Conservation (phyloP, 2,113 vertebrate genomes). For the Datnioides undecimradiatus region DNA sequence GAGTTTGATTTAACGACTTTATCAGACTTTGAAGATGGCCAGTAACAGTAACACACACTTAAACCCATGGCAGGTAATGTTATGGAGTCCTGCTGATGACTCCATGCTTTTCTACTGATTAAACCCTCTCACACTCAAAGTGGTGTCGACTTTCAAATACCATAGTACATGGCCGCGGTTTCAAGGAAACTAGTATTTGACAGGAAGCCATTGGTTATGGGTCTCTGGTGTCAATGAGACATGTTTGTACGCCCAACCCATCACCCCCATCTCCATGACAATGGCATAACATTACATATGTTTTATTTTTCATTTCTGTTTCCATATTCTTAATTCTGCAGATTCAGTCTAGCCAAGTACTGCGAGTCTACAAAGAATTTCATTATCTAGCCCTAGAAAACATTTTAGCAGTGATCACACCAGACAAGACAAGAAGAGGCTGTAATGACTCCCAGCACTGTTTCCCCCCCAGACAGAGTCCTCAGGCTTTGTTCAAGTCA, state of each 20-base stretch:
- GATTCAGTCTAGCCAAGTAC: neutral
- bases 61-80: neutral
- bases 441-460: slow-evolving; percentile 27
- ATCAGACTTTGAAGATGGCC: too few species aligned
- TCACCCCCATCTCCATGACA: neutral
- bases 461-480: slow-evolving; percentile 9
- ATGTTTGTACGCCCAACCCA: neutral
- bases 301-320: neutral
- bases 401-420: slow-evolving; percentile 1
- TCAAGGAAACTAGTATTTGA: too few species aligned
- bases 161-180: too few species aligned
- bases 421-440: slow-evolving; percentile 19
- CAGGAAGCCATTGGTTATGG: neutral
- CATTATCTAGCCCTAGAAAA: neutral
- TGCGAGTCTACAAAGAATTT: neutral
- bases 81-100: neutral
- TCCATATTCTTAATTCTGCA: neutral
- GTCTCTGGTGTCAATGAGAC: neutral
- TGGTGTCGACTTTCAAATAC: too few species aligned
- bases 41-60: too few species aligned
- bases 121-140: too few species aligned
- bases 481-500: slow-evolving; percentile 26
- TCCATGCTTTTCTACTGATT: too few species aligned
- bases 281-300: too few species aligned
- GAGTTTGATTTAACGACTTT: neutral